Evolutionary conservation across 2,797 vertebrate genomes (phyloP).

Genomic region (Lepus townsendii): DNA sequence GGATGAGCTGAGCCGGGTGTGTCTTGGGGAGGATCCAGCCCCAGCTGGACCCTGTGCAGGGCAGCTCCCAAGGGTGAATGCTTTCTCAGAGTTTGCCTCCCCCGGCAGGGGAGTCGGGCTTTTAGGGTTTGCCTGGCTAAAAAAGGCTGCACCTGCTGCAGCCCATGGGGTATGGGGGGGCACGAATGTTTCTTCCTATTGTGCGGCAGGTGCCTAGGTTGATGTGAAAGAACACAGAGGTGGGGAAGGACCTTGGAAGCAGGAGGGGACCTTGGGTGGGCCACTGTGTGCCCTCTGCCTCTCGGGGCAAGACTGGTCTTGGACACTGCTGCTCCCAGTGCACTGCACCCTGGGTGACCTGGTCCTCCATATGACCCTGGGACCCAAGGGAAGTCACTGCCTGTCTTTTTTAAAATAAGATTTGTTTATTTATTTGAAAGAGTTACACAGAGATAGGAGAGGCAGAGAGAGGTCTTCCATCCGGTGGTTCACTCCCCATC

Average conservation of each 20-base stretch:
- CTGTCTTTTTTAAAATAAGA: neutral
- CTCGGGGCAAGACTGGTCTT: neutral
- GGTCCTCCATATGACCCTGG: neutral
- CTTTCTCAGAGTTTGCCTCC: neutral
- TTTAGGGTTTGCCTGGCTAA: neutral
- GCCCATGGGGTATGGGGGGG: neutral
- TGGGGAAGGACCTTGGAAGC: neutral
- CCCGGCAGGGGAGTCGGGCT: neutral
- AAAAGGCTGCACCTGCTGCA: too few species aligned
- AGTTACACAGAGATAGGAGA: too few species aligned
- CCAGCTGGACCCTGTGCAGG: fast-evolving
- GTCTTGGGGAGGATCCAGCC: neutral
- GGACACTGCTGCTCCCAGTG: neutral
- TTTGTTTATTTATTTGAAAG: too few species aligned
- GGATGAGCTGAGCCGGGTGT: neutral
- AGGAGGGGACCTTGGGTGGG: neutral
- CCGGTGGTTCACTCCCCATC: too few species aligned
- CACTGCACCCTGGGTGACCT: neutral
- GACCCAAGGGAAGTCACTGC: neutral
- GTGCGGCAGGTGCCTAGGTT: too few species aligned
- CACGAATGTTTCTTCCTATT: neutral
- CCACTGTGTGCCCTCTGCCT: neutral
- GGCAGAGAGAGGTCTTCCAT: too few species aligned
- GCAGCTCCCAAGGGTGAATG: neutral
- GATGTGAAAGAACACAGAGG: neutral